Conservation (phyloP, 1,140 invertebrate species). For the Anoplolepis gracilipes region DNA sequence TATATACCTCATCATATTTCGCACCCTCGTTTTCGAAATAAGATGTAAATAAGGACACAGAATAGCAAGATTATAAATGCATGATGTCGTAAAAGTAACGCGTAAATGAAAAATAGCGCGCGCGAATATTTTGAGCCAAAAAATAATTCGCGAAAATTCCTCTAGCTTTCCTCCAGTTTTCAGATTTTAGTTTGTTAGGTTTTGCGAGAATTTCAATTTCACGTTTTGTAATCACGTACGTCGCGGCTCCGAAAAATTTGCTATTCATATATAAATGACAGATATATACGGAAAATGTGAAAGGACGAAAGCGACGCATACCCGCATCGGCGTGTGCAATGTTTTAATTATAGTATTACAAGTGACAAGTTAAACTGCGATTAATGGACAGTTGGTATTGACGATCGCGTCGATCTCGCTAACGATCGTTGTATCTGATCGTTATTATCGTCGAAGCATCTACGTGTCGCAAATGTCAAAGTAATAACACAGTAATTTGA, state of each 20-base stretch:
- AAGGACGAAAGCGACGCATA: neutral
- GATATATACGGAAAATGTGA: neutral
- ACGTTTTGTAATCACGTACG: neutral
- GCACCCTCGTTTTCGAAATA: neutral
- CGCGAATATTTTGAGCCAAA: neutral
- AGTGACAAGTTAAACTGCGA: conserved; percentile 17
- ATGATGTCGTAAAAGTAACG: neutral
- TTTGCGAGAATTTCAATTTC: conserved; percentile 1
- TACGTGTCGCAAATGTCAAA: neutral
- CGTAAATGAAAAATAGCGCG: conserved; percentile 14
- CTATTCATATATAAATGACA: neutral
- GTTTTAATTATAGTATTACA: conserved; percentile 27
- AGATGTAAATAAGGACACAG: neutral
- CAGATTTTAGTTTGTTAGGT: neutral
- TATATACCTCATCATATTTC: conserved; percentile 2
- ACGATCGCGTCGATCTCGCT: neutral
- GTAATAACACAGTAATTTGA: conserved; percentile 44
- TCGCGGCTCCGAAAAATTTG: neutral
- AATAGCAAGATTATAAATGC: neutral
- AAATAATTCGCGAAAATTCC: neutral
- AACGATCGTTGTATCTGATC: conserved; percentile 13
- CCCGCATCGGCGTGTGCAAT: neutral
- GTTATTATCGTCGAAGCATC: conserved; percentile 20
- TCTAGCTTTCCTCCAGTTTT: neutral
- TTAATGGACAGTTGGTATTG: neutral